Percentiles rank a stretch among this genome's conserved stretches.
Conservation (phyloP, 2,888 invertebrate genomes). For the Hofmannophila pseudospretella region DNA sequence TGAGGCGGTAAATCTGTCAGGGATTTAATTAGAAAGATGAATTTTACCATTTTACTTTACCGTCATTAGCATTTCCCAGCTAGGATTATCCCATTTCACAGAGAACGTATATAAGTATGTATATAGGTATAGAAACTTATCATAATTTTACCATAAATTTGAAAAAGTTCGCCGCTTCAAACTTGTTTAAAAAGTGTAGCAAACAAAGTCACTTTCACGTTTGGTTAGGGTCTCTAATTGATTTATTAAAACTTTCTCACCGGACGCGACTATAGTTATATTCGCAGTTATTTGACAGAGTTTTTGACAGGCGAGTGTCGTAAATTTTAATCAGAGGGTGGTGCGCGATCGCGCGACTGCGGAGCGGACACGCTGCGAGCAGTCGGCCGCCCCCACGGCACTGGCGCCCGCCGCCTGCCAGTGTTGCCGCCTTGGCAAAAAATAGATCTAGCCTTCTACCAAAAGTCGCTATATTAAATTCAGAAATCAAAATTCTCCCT, state of each 20-base stretch:
- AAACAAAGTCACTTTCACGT: slow-evolving; percentile 42
- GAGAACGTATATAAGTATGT: neutral
- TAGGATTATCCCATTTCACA: too few relatives aligned
- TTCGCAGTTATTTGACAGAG: slow-evolving; percentile 35
- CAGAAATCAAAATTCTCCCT: too few relatives aligned
- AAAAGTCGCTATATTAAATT: too few relatives aligned
- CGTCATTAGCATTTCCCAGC: neutral
- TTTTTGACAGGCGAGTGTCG: slow-evolving; percentile 54
- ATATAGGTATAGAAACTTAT: slow-evolving; percentile 15
- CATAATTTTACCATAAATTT: slow-evolving; percentile 27
- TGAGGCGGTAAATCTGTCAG: slow-evolving; percentile 5
- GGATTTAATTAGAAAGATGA: slow-evolving; percentile 1
- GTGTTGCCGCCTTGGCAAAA: slow-evolving; percentile 11
- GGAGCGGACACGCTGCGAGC: slow-evolving; percentile 10
- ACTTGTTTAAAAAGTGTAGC: slow-evolving; percentile 29
- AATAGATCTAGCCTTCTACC: too few relatives aligned
- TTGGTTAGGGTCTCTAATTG: slow-evolving; percentile 23
- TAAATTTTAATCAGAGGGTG: slow-evolving; percentile 47
- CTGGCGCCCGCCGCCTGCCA: slow-evolving; percentile 39
- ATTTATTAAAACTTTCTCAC: slow-evolving; percentile 29
- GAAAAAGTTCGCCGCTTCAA: slow-evolving; percentile 33
- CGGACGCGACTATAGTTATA: slow-evolving; percentile 32
- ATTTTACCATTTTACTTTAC: too few relatives aligned
- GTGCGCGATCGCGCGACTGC: slow-evolving; percentile 10
- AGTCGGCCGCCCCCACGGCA: slow-evolving; percentile 50